Base-by-base conservation (phyloP, 2,888 invertebrate genomes). In the Ochropleura plecta region DNA sequence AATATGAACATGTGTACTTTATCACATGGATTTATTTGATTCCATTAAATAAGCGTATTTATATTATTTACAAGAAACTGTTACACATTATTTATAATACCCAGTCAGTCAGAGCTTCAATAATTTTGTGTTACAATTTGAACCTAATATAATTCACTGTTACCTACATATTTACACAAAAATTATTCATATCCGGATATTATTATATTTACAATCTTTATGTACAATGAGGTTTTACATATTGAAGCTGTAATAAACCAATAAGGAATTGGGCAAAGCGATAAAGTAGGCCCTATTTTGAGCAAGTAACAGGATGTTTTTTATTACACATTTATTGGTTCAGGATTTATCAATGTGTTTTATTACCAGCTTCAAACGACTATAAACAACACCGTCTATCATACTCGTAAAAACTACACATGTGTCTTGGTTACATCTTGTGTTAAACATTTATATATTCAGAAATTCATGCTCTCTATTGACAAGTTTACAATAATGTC, bases 121-220 rank as follows among this genome's bases (percentile, higher is more conserved):
- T 20, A 80, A 73, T 81, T 88, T 82, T 80, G 79, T 62, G 42
- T 81, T 78, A 76, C 62, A 85, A 86, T 76, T 85, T 86, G 77
- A 82, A 72, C 76, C 77, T 85, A 85, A 80, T 62, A 81, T 81
- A 80, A 68, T 79, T 82, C 71, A 77, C 68, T 84, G 73, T 73
- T 71, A 71, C 70, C 80, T 88, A 71, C 72, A 80, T 87, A 87
- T 84, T 83, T 88, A 84, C 83, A 87, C 48, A 78, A 62, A 81
- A 70, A 75, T 70, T 64, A 76, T 77, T 72, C 72, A 63, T 66
- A 72, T 74, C 62, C 62, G 57, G 63, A 81, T 75, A 82, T 74
- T 76, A 80, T 76, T 70, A 77, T 88, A 88, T 88, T 83, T 88
- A 88, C 88, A 88, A 71, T 75, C n/a, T 70, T 73, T 89, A 88